Evolutionary conservation across 1,140 invertebrate genomes (phyloP), one percentile per base, ranked within the genome.

Genomic region (Atopsyche davidsoni): DNA sequence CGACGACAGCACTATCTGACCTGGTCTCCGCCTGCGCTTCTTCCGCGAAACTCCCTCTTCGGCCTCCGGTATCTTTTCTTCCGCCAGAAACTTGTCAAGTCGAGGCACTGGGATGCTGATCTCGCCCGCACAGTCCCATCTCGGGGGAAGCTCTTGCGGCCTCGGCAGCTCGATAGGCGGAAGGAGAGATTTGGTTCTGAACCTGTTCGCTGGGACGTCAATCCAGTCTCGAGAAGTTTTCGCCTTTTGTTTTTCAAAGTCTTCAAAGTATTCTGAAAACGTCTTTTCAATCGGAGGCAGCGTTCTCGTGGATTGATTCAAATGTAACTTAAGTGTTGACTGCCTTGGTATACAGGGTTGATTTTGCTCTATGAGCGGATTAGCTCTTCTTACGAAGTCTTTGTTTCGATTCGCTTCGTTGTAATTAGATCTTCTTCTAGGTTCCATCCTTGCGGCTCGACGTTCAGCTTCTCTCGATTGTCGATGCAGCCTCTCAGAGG

Each of bases 161-260:
- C 41, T 32, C 19, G 38, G 34, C 21, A 53, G 23, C 11, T 58
- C 51, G 23, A 58, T 47, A 13, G 56, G 56, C 4, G 56, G 56
- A 2, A 58, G 17, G 31, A 51, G 23, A 7, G 51, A 45, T 40
- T 51, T 51, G 14, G 25, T 53, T 34, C 48, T 46, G 18, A 51
- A 54, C 18, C 39, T 58, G 23, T 54, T 48, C 2, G n/a, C 28
- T 16, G 41, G 32, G 10, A 16, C 24, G 16, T 47, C 34, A 11
- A 46, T 41, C 51, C 51, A 50, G 11, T 21, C 24, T 18, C 17
- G 25, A 6, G 35, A 16, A 4, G n/a, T 14, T 22, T 38, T 31
- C 34, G 22, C n/a, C 16, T 18, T 23, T 43, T 19, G 11, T 4
- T 4, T 28, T 7, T 17, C 36, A 17, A 17, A 22, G n/a, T 51